Evolutionary conservation across 37 sponge, comb jelly and placozoan genomes (phyloP).

Genomic region (Axinella damicornis): DNA sequence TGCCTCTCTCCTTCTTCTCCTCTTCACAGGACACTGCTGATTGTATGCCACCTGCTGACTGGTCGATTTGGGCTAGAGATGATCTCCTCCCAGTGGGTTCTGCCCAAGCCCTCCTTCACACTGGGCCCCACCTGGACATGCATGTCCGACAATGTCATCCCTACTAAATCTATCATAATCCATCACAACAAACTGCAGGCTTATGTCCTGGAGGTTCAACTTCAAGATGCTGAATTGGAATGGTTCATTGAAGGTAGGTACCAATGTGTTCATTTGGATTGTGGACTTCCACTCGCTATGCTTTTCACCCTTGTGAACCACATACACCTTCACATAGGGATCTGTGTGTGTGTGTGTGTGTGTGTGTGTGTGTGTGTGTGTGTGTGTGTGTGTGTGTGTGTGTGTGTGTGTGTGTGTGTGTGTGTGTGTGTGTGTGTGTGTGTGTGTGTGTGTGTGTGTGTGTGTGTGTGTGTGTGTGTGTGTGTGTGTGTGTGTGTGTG

Average conservation of each 20-base stretch:
- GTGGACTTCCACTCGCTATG: slow-evolving; percentile 60
- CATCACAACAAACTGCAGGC: slow-evolving; percentile 33
- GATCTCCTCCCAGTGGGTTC: slow-evolving; percentile 63
- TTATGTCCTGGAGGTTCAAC: slow-evolving; percentile 11
- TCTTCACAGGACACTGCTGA: too few relatives aligned
- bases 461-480: slow-evolving; percentile 14
- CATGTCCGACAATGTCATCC: too few relatives aligned
- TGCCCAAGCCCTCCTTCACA: slow-evolving; percentile 1
- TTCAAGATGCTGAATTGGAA: slow-evolving; percentile 68
- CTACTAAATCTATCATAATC: too few relatives aligned
- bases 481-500: slow-evolving; percentile 17
- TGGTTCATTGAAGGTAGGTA: slow-evolving; percentile 70
- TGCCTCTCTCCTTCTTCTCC: too few relatives aligned
- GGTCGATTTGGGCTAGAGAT: slow-evolving; percentile 20
- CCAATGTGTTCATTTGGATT: slow-evolving; percentile 61
- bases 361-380: slow-evolving; percentile 41
- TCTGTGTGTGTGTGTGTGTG: slow-evolving; percentile 56
- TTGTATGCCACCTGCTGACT: slow-evolving; percentile 60
- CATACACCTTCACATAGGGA: slow-evolving; percentile 72
- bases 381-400: slow-evolving; percentile 14
- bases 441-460: slow-evolving; percentile 14
- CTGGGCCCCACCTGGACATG: slow-evolving; percentile 32
- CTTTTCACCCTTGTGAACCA: slow-evolving; percentile 39
- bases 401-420: slow-evolving; percentile 16
- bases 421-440: slow-evolving; percentile 25